phyloP scores from a whole-genome alignment of 2,797 vertebrate species.

The Parotocinclus haroldoi region DNA sequence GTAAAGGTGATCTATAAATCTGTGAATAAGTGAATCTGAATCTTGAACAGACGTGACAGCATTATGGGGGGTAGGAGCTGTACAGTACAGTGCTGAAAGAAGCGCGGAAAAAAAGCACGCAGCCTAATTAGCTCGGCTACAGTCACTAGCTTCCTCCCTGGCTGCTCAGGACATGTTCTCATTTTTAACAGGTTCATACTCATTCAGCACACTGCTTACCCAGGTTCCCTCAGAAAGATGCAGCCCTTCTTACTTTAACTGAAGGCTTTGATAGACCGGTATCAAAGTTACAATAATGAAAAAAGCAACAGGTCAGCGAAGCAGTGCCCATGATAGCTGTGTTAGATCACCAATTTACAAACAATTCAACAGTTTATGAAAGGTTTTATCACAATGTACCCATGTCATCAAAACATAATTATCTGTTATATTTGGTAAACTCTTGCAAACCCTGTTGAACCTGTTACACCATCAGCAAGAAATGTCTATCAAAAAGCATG shows the following conservation, averaged over 20 bases:
- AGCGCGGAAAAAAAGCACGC: background rate
- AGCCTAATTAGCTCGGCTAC: slow-evolving; percentile 17
- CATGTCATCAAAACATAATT: too few relatives aligned
- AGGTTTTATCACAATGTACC: background rate
- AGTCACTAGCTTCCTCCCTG: slow-evolving; percentile 7
- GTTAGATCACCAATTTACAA: too few relatives aligned
- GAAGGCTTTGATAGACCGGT: background rate
- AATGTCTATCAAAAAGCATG: background rate
- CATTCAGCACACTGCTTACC: slow-evolving; percentile 1
- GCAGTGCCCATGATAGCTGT: too few relatives aligned
- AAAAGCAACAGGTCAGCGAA: too few relatives aligned
- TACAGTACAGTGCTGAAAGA: background rate
- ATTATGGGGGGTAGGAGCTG: too few relatives aligned
- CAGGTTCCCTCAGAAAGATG: too few relatives aligned
- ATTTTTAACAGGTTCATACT: slow-evolving; percentile 22
- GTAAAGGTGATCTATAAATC: too few relatives aligned
- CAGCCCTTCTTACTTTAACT: too few relatives aligned
- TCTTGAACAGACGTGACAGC: too few relatives aligned
- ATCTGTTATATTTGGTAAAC: too few relatives aligned
- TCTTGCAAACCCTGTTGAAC: background rate
- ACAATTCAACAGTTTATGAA: background rate
- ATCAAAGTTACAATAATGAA: too few relatives aligned
- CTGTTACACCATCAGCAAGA: background rate
- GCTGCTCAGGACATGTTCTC: slow-evolving; percentile 13
- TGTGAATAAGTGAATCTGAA: too few relatives aligned